Conservation (phyloP, 2,797 vertebrate genomes). For the Notolabrus celidotus region DNA sequence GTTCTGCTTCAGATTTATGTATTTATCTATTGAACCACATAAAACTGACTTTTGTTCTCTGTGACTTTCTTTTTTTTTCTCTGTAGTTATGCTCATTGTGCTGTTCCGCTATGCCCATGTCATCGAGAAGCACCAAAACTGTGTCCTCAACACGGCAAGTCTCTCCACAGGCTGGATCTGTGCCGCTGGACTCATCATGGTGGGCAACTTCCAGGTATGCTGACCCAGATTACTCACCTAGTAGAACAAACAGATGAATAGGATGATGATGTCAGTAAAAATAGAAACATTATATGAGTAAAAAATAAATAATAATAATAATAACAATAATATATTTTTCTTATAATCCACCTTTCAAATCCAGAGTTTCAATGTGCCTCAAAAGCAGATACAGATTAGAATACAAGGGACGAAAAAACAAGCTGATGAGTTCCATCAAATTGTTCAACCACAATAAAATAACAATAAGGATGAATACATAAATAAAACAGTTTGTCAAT, state of each 20-base stretch:
- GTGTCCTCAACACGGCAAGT: slow-evolving; percentile 90
- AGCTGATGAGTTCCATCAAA: no score
- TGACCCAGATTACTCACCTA: not conserved
- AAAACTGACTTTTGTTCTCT: not conserved
- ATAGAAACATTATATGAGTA: no score
- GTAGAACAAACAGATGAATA: not conserved
- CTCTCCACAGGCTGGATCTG: slow-evolving; percentile 92
- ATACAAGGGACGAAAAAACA: no score
- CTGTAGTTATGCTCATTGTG: slow-evolving; percentile 89
- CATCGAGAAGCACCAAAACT: slow-evolving; percentile 89
- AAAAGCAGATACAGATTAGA: no score
- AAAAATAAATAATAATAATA: not conserved
- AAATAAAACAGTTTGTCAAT: no score
- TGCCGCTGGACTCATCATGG: slow-evolving; percentile 91
- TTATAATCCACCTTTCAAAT: no score
- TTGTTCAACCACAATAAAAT: no score
- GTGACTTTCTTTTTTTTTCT: slow-evolving; percentile 15
- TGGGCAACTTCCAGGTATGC: slow-evolving; percentile 92
- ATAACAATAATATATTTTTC: not conserved
- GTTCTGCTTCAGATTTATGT: not conserved
- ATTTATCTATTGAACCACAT: not conserved
- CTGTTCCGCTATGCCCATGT: slow-evolving; percentile 90
- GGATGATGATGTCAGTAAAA: not conserved
- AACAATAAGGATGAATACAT: no score
- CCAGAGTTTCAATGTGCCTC: no score